Conservation (phyloP, 2,888 invertebrate species). For the Lysandra bellargus region DNA sequence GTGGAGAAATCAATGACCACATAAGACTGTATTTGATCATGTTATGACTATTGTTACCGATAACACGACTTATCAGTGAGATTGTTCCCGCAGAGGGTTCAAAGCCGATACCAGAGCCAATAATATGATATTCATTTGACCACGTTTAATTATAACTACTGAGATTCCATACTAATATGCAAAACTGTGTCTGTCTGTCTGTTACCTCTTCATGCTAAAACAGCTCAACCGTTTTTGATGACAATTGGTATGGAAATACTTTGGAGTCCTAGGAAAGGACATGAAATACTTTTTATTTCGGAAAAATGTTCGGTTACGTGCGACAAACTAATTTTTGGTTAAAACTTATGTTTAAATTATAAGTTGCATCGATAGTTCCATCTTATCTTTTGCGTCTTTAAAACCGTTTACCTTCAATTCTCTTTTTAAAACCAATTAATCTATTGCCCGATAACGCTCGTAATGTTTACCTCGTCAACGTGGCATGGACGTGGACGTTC, state of each 20-base stretch:
- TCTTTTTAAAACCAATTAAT: not conserved
- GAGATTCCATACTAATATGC: no score
- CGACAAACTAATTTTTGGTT: no score
- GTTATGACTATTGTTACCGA: not conserved
- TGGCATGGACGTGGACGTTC: not conserved
- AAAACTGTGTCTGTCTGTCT: no score
- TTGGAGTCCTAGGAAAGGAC: no score
- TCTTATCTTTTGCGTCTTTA: no score
- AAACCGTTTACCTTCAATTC: not conserved
- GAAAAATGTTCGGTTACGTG: no score
- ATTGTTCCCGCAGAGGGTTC: not conserved
- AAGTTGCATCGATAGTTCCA: no score
- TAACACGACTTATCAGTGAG: not conserved
- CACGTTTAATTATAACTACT: not conserved
- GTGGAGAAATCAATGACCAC: not conserved
- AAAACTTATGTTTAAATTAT: no score
- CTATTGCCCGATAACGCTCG: not conserved
- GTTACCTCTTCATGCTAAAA: no score
- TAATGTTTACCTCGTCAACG: not conserved
- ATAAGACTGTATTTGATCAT: not conserved
- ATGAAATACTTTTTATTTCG: no score
- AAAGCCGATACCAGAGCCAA: not conserved
- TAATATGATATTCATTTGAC: not conserved
- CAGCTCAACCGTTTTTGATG: no score
- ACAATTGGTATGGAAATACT: no score